Percentiles rank a stretch among this genome's conserved stretches.
Evolutionary conservation across 2,888 invertebrate genomes (phyloP).

Genomic region (Oegoconia quadripuncta): DNA sequence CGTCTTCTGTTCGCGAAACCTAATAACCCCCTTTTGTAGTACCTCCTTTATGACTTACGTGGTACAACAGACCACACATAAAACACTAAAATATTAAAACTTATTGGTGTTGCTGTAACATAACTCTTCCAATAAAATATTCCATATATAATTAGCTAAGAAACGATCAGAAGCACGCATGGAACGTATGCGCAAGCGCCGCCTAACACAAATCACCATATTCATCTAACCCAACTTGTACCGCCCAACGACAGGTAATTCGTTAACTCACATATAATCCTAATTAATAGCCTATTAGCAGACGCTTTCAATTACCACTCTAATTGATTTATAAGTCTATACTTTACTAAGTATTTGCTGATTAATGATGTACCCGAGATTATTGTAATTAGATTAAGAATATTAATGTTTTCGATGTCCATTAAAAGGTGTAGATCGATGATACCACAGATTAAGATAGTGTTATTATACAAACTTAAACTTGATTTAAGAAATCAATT

Average conservation of each 20-base stretch:
- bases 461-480: background rate
- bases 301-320: conserved; percentile 70
- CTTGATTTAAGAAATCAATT: no score
- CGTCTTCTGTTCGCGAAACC: no score
- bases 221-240: conserved; percentile 38
- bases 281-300: conserved; percentile 71
- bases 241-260: conserved; percentile 53
- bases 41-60: no score
- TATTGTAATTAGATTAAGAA: conserved; percentile 48
- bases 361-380: conserved; percentile 42
- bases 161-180: background rate
- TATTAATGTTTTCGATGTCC: conserved; percentile 32
- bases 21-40: no score
- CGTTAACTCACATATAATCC: conserved; percentile 62
- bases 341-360: conserved; percentile 45
- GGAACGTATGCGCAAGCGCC: conserved; percentile 23
- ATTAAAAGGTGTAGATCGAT: conserved; percentile 17
- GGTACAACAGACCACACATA: no score
- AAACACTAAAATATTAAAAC: no score
- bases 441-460: conserved; percentile 7
- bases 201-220: conserved; percentile 22
- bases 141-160: no score
- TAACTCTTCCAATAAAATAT: no score
- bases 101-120: no score
- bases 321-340: conserved; percentile 58